Evolutionary conservation across 1,140 invertebrate species (phyloP).

Genomic region (Asbolus verrucosus): DNA sequence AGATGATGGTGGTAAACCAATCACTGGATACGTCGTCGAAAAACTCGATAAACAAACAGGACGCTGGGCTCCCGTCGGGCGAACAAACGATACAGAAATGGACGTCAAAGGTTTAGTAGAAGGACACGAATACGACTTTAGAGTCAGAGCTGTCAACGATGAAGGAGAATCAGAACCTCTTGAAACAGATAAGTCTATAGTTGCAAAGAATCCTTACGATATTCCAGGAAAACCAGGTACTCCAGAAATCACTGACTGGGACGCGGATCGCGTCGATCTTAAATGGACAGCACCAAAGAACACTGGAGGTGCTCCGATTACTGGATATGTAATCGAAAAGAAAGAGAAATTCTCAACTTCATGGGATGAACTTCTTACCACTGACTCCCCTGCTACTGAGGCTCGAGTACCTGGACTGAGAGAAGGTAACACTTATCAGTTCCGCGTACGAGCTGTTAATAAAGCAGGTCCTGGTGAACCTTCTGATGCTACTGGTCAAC

Average conservation of each 20-base stretch:
- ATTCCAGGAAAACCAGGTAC: slow-evolving; percentile 88
- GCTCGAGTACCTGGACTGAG: slow-evolving; percentile 87
- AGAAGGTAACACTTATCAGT: slow-evolving; percentile 94
- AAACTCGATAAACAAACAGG: slow-evolving; percentile 95
- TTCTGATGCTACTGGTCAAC: slow-evolving; percentile 88
- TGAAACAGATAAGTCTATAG: slow-evolving; percentile 84
- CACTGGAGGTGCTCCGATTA: slow-evolving; percentile 94
- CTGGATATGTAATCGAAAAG: slow-evolving; percentile 96
- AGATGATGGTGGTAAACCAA: slow-evolving; percentile 96
- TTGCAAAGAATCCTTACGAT: slow-evolving; percentile 96
- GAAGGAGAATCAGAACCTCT: slow-evolving; percentile 97
- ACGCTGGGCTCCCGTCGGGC: slow-evolving; percentile 92
- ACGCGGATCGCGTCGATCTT: slow-evolving; percentile 91
- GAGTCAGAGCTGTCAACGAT: slow-evolving; percentile 97
- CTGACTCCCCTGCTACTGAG: slow-evolving; percentile 80
- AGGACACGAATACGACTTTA: slow-evolving; percentile 96
- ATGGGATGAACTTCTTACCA: slow-evolving; percentile 91
- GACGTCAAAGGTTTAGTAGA: slow-evolving; percentile 92
- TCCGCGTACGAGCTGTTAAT: slow-evolving; percentile 92
- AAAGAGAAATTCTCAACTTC: slow-evolving; percentile 90
- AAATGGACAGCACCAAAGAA: slow-evolving; percentile 93
- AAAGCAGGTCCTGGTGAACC: slow-evolving; percentile 94
- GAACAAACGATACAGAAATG: slow-evolving; percentile 87
- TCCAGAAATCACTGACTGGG: slow-evolving; percentile 93
- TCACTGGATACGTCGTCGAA: slow-evolving; percentile 97